A percentile compares a stretch with the other conserved stretches of the same genome.
These are phyloP conservation scores for Neotoxoptera formosana DNA, from an alignment of 1,140 invertebrate genomes.

Conservation along the genomic window DNA sequence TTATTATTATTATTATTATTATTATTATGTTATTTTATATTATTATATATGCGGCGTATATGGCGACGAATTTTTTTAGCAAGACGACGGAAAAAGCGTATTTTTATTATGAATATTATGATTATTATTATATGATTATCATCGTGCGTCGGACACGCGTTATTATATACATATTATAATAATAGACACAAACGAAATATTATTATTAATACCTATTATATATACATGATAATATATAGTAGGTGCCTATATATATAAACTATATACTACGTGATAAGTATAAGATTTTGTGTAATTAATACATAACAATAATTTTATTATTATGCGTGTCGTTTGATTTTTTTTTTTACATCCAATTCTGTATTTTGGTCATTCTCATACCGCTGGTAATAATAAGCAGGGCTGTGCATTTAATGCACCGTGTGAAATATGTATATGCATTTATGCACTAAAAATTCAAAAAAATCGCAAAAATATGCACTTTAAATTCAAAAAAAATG, in stretches of 20 bases:
- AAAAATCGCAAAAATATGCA: no score
- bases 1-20: not conserved
- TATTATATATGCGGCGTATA: not conserved
- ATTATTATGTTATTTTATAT: not conserved
- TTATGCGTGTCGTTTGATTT: not conserved
- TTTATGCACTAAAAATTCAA: no score
- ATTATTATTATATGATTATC: conserved; percentile 15
- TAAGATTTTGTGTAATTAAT: conserved; percentile 40
- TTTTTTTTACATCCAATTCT: not conserved
- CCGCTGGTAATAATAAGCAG: no score
- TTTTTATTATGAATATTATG: not conserved
- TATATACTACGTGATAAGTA: not conserved
- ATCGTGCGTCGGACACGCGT: not conserved
- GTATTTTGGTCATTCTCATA: not conserved
- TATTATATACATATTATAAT: no score
- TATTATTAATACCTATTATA: conserved; percentile 30
- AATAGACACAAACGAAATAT: conserved; percentile 9
- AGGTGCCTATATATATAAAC: not conserved
- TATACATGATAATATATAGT: not conserved
- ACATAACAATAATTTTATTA: conserved; percentile 4
- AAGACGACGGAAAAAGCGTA: not conserved
- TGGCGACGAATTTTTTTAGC: not conserved
- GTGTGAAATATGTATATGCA: no score
- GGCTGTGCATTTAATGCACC: no score
- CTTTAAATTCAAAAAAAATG: no score